Evolutionary conservation across 2,888 invertebrate genomes (phyloP), one percentile per base, ranked within the genome.

Genomic region (Microplitis deprimator): DNA sequence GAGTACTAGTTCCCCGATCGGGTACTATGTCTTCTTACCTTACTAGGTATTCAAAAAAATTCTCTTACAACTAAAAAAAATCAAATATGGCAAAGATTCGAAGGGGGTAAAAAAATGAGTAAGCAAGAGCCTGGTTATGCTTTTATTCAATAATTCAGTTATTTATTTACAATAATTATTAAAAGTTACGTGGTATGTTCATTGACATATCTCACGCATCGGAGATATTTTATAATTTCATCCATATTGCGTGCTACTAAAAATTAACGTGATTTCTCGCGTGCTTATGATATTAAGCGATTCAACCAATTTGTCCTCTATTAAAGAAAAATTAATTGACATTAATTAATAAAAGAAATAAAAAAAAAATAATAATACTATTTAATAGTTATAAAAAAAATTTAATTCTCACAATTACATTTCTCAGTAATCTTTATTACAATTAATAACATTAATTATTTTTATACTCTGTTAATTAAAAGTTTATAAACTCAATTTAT

Each of bases 311-410:
- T 50, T 50, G 50, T 50, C 50, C 50, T 50, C 50, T 17, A 74
- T 67, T 17, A 40, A 68, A 10, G 16, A 39, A 16, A 41, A 65
- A 68, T 16, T 8, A 5, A 20, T 17, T 40, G 17, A 13, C 50
- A 13, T 50, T 50, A 50, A 50, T 50, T 50, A 50, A 50, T 50
- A 3, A 10, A 50, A 13, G 50, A 7, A 75, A 17, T 2, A 60
- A 16, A 65, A 10, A 67, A 5, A 69, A n/a, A 67, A 61, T 69
- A 72, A 75, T n/a, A 59, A 73, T 69, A 50, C 13, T 50, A 4
- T 29, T 29, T 29, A 3, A 29, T 29, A 29, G 29, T 29, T 4
- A 29, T 50, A 13, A 4, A 50, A 50, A 50, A 50, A 50, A 50
- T 50, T 50, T 50, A 50, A 50, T 8, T 50, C 8, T 50, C 13